These are phyloP conservation scores for Atrichornis clamosus DNA, from an alignment of 2,113 vertebrate species.

Conservation along the genomic window DNA sequence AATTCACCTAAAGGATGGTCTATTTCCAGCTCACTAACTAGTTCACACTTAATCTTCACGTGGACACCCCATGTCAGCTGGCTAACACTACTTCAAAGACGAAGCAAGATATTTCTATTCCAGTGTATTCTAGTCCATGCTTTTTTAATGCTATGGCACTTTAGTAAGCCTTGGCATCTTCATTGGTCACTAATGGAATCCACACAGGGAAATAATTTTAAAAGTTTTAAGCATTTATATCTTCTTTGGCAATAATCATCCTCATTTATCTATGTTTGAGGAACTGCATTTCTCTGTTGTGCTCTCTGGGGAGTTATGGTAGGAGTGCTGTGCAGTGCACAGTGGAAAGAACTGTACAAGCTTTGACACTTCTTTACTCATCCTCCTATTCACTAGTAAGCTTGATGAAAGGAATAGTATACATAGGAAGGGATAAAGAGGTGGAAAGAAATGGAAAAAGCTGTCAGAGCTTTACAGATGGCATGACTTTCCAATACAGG, in stretches of 20 bases:
- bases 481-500: not conserved
- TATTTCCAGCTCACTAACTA: not conserved
- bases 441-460: not conserved
- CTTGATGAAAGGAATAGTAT: not conserved
- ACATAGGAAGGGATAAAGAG: not conserved
- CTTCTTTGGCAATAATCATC: not conserved
- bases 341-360: not conserved
- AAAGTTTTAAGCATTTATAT: not conserved
- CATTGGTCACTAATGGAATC: not conserved
- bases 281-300: not conserved
- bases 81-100: not conserved
- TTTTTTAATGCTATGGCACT: not conserved
- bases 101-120: not conserved
- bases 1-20: not conserved
- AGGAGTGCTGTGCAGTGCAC: not conserved
- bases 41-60: not conserved
- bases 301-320: not conserved
- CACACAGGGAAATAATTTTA: not conserved
- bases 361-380: not conserved
- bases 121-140: fast-evolving
- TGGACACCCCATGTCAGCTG: not conserved
- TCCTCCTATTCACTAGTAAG: not conserved
- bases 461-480: not conserved
- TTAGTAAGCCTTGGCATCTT: not conserved
- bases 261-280: not conserved